Base-by-base conservation (phyloP, 2,113 vertebrate species). In the Amazona guildingii region DNA sequence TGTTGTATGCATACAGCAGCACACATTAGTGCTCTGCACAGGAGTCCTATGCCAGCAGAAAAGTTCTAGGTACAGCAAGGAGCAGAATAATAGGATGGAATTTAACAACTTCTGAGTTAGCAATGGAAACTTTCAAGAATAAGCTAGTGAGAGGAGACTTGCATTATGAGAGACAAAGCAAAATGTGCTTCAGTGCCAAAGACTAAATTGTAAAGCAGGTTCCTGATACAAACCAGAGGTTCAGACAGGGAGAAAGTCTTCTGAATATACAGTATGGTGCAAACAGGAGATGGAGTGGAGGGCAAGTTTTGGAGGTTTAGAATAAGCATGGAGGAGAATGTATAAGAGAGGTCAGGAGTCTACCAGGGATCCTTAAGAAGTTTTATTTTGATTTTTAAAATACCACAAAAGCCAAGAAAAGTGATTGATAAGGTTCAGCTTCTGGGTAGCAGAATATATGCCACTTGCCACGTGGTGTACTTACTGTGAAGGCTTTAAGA, bases 311-410 rank as follows among this genome's bases (percentile, higher is more conserved):
- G 79, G 57, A 93, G 18, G 5, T 73, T 6, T 41, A 62, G 79
- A 80, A 83, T 48, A 79, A 83, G 27, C 24, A 16, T 33, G 43
- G 48, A 85, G 31, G 12, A 85, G 13, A 72, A 13, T 19, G 9
- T 41, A 28, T n/a, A 76, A 85, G 54, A 52, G n/a, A 88, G 67
- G 82, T 77, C 82, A 83, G 37, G 73, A 59, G 44, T 68, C 31
- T 31, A 5, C 66, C 70, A 31, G 8, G 11, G 21, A 75, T 82
- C 29, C 64, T 84, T 91, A 31, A 66, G 57, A 94, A 93, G 43
- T 93, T 96, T 85, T 88, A 48, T 73, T 92, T 85, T 44, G 21
- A n/a, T 93, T 88, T 73, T 73, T 1, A 89, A 85, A 95, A 62
- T 85, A 62, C 33, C 29, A 31, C 35, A 80, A 73, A 92, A 27